phyloP scores from a whole-genome alignment of 1,140 invertebrate species.

The Neotoxoptera formosana region DNA sequence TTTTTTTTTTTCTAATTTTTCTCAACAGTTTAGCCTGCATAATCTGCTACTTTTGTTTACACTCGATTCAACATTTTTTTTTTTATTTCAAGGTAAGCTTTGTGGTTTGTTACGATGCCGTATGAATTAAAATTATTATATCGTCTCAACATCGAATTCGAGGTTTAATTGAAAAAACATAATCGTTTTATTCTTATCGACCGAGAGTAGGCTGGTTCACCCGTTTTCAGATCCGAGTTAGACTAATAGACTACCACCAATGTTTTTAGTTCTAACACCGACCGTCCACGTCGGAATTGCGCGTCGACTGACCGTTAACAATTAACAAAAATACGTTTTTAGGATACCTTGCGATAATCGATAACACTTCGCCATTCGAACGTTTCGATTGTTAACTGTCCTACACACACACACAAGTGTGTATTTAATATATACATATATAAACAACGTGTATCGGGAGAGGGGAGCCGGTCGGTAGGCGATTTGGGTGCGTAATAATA shows the following conservation, averaged over 20 bases:
- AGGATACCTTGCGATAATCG: not conserved
- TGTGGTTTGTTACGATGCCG: not conserved
- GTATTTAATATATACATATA: not conserved
- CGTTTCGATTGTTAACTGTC: not conserved
- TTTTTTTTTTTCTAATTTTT: not conserved
- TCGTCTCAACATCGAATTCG: not conserved
- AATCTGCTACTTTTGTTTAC: not conserved
- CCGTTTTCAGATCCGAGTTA: too few species aligned
- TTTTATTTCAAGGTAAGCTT: not conserved
- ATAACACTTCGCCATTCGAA: not conserved
- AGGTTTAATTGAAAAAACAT: not conserved
- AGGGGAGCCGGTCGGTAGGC: not conserved
- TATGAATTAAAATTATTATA: not conserved
- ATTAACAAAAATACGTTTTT: not conserved
- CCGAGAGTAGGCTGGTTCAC: too few species aligned
- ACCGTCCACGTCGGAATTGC: not conserved
- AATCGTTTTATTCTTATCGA: too few species aligned
- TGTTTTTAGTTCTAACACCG: not conserved
- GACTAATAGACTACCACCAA: too few species aligned
- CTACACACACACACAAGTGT: too few species aligned
- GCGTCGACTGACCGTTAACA: not conserved
- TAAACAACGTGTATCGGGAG: too few species aligned
- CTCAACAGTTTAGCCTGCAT: not conserved
- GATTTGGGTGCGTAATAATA: not conserved
- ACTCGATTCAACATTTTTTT: not conserved